phyloP scores from a whole-genome alignment of 2,888 invertebrate genomes.

The Chrysodeixis includens region DNA sequence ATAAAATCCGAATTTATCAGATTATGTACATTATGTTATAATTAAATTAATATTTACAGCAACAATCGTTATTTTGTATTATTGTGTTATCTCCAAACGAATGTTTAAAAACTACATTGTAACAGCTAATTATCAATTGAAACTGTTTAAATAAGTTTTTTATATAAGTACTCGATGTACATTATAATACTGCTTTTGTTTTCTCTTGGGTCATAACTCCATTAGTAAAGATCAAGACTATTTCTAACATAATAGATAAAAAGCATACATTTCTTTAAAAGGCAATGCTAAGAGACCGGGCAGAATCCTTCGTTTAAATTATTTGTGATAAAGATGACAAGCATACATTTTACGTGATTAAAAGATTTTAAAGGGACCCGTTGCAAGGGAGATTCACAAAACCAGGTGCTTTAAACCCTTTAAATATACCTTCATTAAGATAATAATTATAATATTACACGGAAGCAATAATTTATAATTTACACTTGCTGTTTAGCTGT shows the following conservation, averaged over 20 bases:
- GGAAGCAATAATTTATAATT: conserved; percentile 2
- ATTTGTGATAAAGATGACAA: conserved; percentile 7
- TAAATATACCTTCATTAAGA: background rate
- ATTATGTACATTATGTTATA: background rate
- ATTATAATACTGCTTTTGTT: too few relatives aligned
- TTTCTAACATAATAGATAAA: too few relatives aligned
- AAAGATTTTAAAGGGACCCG: background rate
- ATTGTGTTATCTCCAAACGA: too few relatives aligned
- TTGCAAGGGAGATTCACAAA: background rate
- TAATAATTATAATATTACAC: background rate
- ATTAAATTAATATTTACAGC: background rate
- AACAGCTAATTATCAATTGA: too few relatives aligned
- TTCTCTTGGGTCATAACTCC: too few relatives aligned
- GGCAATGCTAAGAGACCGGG: too few relatives aligned
- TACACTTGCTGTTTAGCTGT: background rate
- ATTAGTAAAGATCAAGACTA: too few relatives aligned
- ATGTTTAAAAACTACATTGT: too few relatives aligned
- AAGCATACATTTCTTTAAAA: too few relatives aligned
- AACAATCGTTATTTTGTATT: background rate
- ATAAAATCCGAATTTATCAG: background rate
- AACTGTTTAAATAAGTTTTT: too few relatives aligned
- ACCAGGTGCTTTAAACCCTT: background rate
- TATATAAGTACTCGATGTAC: too few relatives aligned
- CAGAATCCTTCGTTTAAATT: conserved; percentile 15
- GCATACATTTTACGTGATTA: background rate